These are phyloP conservation scores for Pseudobourletiella spinata DNA, from an alignment of 1,140 invertebrate species.

Conservation along the genomic window DNA sequence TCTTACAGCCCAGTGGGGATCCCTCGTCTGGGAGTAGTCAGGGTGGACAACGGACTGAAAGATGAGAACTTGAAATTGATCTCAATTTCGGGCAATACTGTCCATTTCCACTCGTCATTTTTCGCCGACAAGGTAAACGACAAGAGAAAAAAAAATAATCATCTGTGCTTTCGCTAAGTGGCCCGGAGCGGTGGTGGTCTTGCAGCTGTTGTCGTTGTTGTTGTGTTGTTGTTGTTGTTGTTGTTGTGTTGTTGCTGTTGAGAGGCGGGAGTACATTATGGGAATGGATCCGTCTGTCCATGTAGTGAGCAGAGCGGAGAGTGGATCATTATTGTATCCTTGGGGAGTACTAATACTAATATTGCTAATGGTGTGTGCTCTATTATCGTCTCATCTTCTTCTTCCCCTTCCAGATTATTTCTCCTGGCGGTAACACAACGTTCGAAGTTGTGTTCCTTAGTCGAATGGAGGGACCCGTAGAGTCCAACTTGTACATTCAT, in stretches of 20 bases:
- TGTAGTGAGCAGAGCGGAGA: too few relatives aligned
- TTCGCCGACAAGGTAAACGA: conserved; percentile 85
- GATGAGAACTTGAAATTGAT: conserved; percentile 68
- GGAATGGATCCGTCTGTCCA: too few relatives aligned
- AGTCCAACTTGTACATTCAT: conserved; percentile 83
- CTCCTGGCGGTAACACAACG: conserved; percentile 81
- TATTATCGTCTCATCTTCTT: too few relatives aligned
- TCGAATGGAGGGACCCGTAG: conserved; percentile 73
- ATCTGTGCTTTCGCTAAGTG: too few relatives aligned
- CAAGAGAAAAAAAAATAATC: too few relatives aligned
- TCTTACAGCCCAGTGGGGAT: conserved; percentile 77
- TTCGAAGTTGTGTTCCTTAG: conserved; percentile 94
- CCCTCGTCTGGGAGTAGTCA: conserved; percentile 68
- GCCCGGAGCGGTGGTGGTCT: too few relatives aligned
- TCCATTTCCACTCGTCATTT: conserved; percentile 85
- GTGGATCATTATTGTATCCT: conserved; percentile 41
- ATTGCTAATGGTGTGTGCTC: too few relatives aligned
- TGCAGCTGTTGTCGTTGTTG: too few relatives aligned
- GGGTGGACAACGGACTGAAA: conserved; percentile 64
- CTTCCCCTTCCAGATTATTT: conserved; percentile 57
- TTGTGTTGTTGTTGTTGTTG: too few relatives aligned
- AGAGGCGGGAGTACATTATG: too few relatives aligned
- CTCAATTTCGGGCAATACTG: conserved; percentile 76
- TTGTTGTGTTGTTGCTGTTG: too few relatives aligned
- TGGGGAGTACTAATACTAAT: too few relatives aligned